Conservation (phyloP, 2,113 vertebrate genomes). For the Delphinus delphis region DNA sequence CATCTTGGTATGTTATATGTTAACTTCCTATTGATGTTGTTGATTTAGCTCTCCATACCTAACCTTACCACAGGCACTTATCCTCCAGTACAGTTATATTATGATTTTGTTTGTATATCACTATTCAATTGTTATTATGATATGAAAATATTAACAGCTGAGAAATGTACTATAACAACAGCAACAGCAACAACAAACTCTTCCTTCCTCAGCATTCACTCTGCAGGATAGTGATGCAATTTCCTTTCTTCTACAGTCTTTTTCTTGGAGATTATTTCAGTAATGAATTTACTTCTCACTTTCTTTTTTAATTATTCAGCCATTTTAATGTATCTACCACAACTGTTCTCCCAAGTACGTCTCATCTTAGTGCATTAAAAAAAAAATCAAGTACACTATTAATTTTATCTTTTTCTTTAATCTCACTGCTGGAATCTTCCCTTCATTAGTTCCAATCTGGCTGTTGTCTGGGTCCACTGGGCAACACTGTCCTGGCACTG, state of each 20-base stretch:
- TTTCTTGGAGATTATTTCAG: neutral
- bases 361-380: neutral
- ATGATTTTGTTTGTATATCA: neutral
- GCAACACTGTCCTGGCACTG: neutral
- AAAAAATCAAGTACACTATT: neutral
- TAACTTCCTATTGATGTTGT: neutral
- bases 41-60: neutral
- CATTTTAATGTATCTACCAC: neutral
- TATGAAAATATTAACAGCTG: neutral
- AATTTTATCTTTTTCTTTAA: neutral
- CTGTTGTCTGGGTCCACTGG: no score
- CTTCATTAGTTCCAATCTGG: neutral
- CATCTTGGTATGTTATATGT: neutral
- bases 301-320: neutral
- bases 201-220: neutral
- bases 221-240: neutral
- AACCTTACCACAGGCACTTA: neutral
- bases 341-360: neutral
- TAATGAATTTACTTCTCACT: neutral
- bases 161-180: neutral
- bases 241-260: neutral
- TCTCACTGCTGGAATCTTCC: neutral
- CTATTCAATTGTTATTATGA: neutral
- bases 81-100: neutral
- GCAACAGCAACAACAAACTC: neutral